Evolutionary conservation across 1,140 invertebrate species (phyloP), one percentile per base, ranked within the genome.

Genomic region (Penaeus indicus): DNA sequence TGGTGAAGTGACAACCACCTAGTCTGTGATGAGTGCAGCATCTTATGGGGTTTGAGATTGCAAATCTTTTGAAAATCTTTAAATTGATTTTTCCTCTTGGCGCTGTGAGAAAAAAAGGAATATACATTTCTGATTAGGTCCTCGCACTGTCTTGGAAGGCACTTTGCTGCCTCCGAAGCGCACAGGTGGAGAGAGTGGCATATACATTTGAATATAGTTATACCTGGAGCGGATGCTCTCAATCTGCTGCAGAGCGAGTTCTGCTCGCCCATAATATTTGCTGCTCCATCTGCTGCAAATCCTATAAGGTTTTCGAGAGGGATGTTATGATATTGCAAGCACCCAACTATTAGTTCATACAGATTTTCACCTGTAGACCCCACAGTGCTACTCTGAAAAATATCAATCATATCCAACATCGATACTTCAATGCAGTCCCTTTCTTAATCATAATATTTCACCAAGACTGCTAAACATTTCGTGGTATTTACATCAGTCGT

Each of bases 81-180:
- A 42, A 80, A 38, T 80, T 18, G 63, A 47, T 83, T n/a, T n/a
- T n/a, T n/a, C n/a, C n/a, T n/a, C n/a, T n/a, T n/a, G n/a, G n/a
- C n/a, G n/a, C n/a, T n/a, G 27, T 25, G 63, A 19, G 61, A 62
- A n/a, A 83, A 25, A 47, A 83, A 83, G 32, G 21, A 62, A 38
- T 83, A 63, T 13, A 63, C 63, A 38, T 83, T 32, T 83, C 81
- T 83, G 27, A 61, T 61, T 18, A 83, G 62, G 25, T 83, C 81
- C 27, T 83, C 81, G 27, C 81, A 83, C 7, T 61, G n/a, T 11
- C 81, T 8, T 62, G 81, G 81, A 7, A 83, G 25, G 19, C 54
- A 62, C 38, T 63, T 83, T 27, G 69, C 69, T 25, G 69, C n/a
- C n/a, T 75, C 69, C 38, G 69, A 75, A n/a, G 69, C 69, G 38